Evolutionary conservation across 2,888 invertebrate genomes (phyloP), one percentile per base, ranked within the genome.

Genomic region (Drosophila ezoana): DNA sequence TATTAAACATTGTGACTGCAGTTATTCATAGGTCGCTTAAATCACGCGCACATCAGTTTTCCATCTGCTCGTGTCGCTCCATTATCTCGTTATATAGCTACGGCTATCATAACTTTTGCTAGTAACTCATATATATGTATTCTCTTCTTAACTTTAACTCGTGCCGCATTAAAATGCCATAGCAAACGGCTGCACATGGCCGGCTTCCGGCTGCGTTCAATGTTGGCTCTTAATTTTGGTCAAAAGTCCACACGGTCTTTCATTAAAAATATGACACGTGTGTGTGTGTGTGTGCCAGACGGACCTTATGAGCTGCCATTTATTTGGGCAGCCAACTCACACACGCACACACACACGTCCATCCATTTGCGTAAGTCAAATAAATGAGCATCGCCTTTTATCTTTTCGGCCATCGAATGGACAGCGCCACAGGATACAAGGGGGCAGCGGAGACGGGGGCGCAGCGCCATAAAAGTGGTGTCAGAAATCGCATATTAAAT

Each of bases 401-500:
- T 71, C 71, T 74, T 65, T 72, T 62, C 18, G 53, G 41, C 49
- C 74, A 76, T 79, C 80, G 77, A 77, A 65, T 61, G 79, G 72
- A 61, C 73, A 68, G 54, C 73, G 32, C 59, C 47, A 57, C 64
- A 82, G 10, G 23, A 14, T 28, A 9, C 18, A 37, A 23, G 13
- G 11, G 20, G 28, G 18, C 18, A 35, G 16, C 16, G 43, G 35
- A 16, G 47, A 18, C 4, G 13, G n/a, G 28, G 28, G 59, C 47
- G 4, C 13, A 20, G 10, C 18, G 18, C 69, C 81, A 80, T 73
- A 68, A 73, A 81, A 79, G 67, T 71, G 86, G 81, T 86, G 82
- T 79, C 86, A 66, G 81, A 83, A 79, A 77, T 83, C 81, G 79
- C 81, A 86, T 83, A 83, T 86, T 83, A 81, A 83, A 86, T 83